Percentiles rank a stretch among this genome's conserved stretches.
phyloP scores from a whole-genome alignment of 2,113 vertebrate species.

The Epinephelus cyanopodus region DNA sequence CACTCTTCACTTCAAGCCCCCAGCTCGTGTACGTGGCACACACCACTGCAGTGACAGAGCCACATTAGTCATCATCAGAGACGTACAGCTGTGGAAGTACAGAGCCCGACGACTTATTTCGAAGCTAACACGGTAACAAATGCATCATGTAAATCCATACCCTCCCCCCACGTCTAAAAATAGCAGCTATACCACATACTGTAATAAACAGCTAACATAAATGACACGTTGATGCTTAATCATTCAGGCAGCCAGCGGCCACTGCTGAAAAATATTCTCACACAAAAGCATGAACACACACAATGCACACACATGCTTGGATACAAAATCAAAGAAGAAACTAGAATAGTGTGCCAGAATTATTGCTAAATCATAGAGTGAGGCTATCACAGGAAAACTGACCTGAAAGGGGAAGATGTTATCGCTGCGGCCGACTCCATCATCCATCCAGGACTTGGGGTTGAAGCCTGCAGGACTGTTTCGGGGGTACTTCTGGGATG shows the following conservation, averaged over 20 bases:
- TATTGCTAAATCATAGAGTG: not conserved
- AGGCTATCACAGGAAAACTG: constrained; percentile 66
- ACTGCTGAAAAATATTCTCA: constrained; percentile 8
- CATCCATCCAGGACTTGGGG: constrained; percentile 99
- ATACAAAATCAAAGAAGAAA: not conserved
- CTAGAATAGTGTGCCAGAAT: not conserved
- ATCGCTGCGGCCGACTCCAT: constrained; percentile 93
- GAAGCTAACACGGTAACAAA: constrained; percentile 56
- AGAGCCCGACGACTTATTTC: constrained; percentile 41
- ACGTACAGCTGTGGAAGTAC: constrained; percentile 71
- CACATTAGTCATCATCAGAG: constrained; percentile 81
- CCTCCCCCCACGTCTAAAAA: constrained; percentile 57
- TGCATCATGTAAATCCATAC: constrained; percentile 53
- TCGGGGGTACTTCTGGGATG: constrained; percentile 96
- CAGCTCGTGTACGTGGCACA: constrained; percentile 62
- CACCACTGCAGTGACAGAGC: constrained; percentile 72
- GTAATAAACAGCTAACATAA: constrained; percentile 45
- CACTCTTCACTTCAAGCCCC: constrained; percentile 12
- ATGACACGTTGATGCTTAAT: constrained; percentile 39
- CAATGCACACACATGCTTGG: not conserved
- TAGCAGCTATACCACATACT: constrained; percentile 51
- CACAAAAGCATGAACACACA: constrained; percentile 6
- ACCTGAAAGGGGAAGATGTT: constrained; percentile 99
- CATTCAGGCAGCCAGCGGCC: constrained; percentile 10
- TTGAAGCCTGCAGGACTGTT: constrained; percentile 94